These are phyloP conservation scores for Drosophila melanogaster DNA, from an alignment of 1,140 invertebrate species.

Conservation along the genomic window Release_6_plus_ISO1_MT NT_033777.3:11357501-11358000, in stretches of 20 bases:
- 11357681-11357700: slow-evolving; percentile 8
- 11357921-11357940: slow-evolving; percentile 13
- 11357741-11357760: slow-evolving; percentile 74
- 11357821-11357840: slow-evolving; percentile 80
- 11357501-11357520: slow-evolving; percentile 43
- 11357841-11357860: slow-evolving; percentile 79
- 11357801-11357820: slow-evolving; percentile 54
- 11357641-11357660: slow-evolving; percentile 82
- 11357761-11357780: slow-evolving; percentile 79
- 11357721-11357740: slow-evolving; percentile 71
- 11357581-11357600: slow-evolving; percentile 13
- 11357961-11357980: slow-evolving; percentile 74
- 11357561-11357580: slow-evolving; percentile 46
- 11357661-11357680: slow-evolving; percentile 20
- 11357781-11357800: slow-evolving; percentile 72
- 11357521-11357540: slow-evolving; percentile 50
- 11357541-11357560: slow-evolving; percentile 54
- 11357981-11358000: slow-evolving; percentile 73
- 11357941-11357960: slow-evolving; percentile 41
- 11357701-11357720: slow-evolving; percentile 1
- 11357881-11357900: slow-evolving; percentile 25
- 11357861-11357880: slow-evolving; percentile 14
- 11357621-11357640: slow-evolving; percentile 61
- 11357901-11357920: too few species aligned
- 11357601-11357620: slow-evolving; percentile 26